Evolutionary conservation across 2,888 invertebrate genomes (phyloP).

Genomic region (Poecilobothrus nobilitatus): DNA sequence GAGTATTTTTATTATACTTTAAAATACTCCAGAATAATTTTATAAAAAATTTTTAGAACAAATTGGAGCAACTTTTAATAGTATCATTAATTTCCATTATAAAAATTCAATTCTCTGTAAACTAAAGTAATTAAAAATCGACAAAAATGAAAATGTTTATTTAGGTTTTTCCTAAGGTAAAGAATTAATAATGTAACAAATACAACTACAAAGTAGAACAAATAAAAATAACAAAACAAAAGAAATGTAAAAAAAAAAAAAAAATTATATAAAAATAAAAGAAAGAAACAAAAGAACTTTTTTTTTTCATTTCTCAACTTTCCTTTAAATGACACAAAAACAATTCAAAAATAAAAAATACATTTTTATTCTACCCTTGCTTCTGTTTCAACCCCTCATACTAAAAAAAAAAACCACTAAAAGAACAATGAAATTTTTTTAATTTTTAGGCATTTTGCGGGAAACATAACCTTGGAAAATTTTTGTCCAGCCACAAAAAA

Average conservation of each 20-base stretch:
- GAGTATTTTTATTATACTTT: too few species aligned
- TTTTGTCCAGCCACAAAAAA: not conserved
- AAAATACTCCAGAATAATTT: too few species aligned
- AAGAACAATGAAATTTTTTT: not conserved
- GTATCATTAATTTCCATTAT: too few species aligned
- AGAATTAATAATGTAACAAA: constrained; percentile 1
- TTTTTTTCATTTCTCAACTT: too few species aligned
- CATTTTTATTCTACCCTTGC: too few species aligned
- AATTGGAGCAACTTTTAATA: too few species aligned
- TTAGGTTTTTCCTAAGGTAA: not conserved
- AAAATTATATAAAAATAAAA: not conserved
- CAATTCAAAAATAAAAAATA: too few species aligned
- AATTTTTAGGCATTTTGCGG: not conserved
- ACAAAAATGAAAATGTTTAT: not conserved
- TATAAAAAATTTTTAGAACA: too few species aligned
- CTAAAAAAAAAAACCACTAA: too few species aligned
- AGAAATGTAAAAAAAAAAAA: not conserved
- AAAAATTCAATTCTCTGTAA: not conserved
- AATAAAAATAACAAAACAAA: too few species aligned
- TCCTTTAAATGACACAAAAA: too few species aligned
- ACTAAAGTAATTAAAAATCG: not conserved
- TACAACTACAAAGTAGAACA: not conserved
- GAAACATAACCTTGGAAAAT: not conserved
- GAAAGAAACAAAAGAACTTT: not conserved
- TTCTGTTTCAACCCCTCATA: too few species aligned